phyloP scores from a whole-genome alignment of 23 tunicate species.

The Corella eumyota region DNA sequence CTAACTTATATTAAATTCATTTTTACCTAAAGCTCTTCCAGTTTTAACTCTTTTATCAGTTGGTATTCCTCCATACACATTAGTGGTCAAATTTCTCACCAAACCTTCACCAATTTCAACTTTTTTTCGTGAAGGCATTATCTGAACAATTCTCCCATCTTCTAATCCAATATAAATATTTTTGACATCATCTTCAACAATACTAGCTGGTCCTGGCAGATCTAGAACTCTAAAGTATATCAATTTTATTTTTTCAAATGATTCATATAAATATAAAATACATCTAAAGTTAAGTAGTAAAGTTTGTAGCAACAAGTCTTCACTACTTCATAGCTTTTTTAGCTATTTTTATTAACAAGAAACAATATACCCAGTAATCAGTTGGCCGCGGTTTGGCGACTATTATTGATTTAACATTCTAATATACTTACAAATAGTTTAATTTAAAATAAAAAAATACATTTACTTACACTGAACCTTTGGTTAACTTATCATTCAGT shows the following conservation, averaged over 20 bases:
- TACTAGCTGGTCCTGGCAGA: slow-evolving; percentile 16
- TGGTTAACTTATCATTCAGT: slow-evolving; percentile 16
- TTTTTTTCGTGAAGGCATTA: slow-evolving; percentile 7
- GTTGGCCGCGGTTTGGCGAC: too few relatives aligned
- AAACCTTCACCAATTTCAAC: slow-evolving; percentile 21
- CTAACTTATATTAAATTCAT: too few relatives aligned
- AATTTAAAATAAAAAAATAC: background rate
- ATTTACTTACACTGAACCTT: slow-evolving; percentile 19
- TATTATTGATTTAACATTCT: too few relatives aligned
- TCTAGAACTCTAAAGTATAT: background rate
- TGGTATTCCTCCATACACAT: background rate
- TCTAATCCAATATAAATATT: slow-evolving; percentile 20
- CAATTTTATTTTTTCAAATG: too few relatives aligned
- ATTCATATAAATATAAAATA: too few relatives aligned
- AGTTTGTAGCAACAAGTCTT: too few relatives aligned
- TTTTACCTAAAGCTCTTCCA: background rate
- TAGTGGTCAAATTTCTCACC: slow-evolving; percentile 12
- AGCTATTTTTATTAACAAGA: too few relatives aligned
- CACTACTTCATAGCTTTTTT: too few relatives aligned
- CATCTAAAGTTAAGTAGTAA: too few relatives aligned
- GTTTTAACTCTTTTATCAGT: background rate
- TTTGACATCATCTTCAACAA: slow-evolving; percentile 12
- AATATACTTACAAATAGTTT: too few relatives aligned
- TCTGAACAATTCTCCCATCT: slow-evolving; percentile 21
- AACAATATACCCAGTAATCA: too few relatives aligned